Evolutionary conservation across 1,140 invertebrate genomes (phyloP).

Genomic region (Hyles euphorbiae): DNA sequence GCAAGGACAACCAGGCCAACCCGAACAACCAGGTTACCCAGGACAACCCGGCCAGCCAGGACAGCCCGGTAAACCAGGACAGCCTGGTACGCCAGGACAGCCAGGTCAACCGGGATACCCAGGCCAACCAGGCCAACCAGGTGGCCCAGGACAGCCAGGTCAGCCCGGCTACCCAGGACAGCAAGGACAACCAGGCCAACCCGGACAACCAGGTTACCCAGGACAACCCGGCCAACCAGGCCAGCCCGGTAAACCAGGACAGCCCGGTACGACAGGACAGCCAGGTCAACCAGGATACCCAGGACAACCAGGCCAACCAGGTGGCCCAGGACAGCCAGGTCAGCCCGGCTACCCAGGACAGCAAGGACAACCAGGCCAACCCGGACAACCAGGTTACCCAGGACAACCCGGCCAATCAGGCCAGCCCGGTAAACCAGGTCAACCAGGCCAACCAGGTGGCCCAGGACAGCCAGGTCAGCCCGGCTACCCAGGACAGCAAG

Average conservation of each 20-base stretch:
- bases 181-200: too few relatives aligned
- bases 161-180: too few relatives aligned
- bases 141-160: constrained; percentile 10
- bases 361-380: constrained; percentile 17
- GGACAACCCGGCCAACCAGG: too few relatives aligned
- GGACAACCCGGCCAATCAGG: constrained; percentile 16
- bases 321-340: constrained; percentile 19
- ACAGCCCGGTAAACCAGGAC: not conserved
- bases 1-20: too few relatives aligned
- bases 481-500: constrained; percentile 21
- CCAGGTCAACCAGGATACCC: constrained; percentile 7
- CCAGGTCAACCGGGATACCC: constrained; percentile 13
- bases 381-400: constrained; percentile 20
- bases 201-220: too few relatives aligned
- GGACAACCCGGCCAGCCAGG: too few relatives aligned
- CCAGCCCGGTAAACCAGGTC: constrained; percentile 30
- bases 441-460: constrained; percentile 26
- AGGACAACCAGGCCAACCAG: constrained; percentile 34
- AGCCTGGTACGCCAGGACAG: not conserved
- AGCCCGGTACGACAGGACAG: not conserved
- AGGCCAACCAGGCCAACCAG: constrained; percentile 14
- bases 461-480: constrained; percentile 10
- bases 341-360: constrained; percentile 26
- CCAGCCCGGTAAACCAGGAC: too few relatives aligned
- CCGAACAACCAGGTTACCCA: too few relatives aligned